Evolutionary conservation across 2,888 invertebrate species (phyloP).

Genomic region (Zaprionus obscuricornis): DNA sequence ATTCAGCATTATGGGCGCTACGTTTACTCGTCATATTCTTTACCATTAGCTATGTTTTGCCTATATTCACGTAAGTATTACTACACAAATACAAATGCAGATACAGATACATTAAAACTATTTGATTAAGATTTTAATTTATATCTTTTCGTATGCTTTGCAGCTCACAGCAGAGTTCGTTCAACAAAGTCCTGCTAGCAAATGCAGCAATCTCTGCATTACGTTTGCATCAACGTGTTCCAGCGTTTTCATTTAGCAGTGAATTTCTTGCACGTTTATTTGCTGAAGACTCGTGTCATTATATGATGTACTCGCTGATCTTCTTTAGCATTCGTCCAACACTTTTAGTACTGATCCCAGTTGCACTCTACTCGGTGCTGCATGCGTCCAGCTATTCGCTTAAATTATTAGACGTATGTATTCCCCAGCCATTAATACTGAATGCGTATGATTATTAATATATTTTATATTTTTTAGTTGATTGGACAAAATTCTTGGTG

Average conservation of each 20-base stretch:
- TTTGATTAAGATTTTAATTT: neutral
- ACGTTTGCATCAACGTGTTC: constrained; percentile 96
- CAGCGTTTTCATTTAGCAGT: constrained; percentile 90
- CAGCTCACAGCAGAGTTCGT: constrained; percentile 90
- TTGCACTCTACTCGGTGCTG: constrained; percentile 95
- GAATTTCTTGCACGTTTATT: constrained; percentile 92
- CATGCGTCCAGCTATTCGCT: constrained; percentile 97
- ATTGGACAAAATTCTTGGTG: constrained; percentile 96
- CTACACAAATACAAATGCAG: constrained; percentile 18
- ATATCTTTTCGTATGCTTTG: constrained; percentile 72
- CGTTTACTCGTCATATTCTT: constrained; percentile 93
- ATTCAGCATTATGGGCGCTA: constrained; percentile 94
- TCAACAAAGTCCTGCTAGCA: constrained; percentile 95
- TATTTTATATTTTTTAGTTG: constrained; percentile 85
- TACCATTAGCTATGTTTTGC: constrained; percentile 92
- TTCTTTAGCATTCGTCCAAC: constrained; percentile 96
- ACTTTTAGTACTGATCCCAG: constrained; percentile 94
- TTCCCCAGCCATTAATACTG: neutral
- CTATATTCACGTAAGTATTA: constrained; percentile 92
- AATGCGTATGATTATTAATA: no score
- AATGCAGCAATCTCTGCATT: constrained; percentile 98
- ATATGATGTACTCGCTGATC: constrained; percentile 96
- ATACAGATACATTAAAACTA: no score
- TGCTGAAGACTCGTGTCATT: constrained; percentile 97
- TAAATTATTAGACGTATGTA: constrained; percentile 94